Base-by-base conservation (phyloP, 92 coral and sea anemone genomes). In the Umimayanthus chanpuru region DNA sequence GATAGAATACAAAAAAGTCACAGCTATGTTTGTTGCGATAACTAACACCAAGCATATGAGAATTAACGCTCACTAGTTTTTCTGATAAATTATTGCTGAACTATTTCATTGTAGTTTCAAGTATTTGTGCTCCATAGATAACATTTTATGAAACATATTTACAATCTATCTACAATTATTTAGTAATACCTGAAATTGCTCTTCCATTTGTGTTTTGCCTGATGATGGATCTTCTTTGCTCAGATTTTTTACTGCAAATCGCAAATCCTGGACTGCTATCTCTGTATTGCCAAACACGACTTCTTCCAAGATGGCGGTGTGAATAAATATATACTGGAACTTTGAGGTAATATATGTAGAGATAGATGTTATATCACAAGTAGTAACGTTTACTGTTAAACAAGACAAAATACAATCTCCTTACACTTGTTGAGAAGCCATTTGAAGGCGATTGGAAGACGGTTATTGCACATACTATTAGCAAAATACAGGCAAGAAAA, bases 221-320 rank as follows among this genome's bases (percentile, higher is more conserved):
- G 88, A 38, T 28, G 88, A 81, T 12, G 83, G 81, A 47, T 32
- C 73, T 4, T 43, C 79, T 30, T 88, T 80, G 70, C 32, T 44
- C 29, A 93, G 88, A 20, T 70, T 79, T 29, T 74, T 77, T 1
- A 92, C 81, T 30, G 58, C 73, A 26, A 87, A 71, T 32, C 95
- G 91, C 66, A 91, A 41, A 81, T 93, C 91, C 40, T 92, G 87
- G 18, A 90, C 90, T 1, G 94, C 87, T 25, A 90, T 90, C 86
- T 90, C 92, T 12, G 97, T 92, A 79, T 94, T 86, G 4, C 93
- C 89, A 76, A 92, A 92, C 9, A 92, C 85, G 25, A 83, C 80
- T 21, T 94, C 94, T 65, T 94, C 97, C 18, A 94, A 89, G 9
- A 94, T 49, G 49, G 94, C 97, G 80, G 91, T 32, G 76, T 92